Conservation (phyloP, 64 coral and sea anemone genomes). For the Orbicella faveolata region DNA sequence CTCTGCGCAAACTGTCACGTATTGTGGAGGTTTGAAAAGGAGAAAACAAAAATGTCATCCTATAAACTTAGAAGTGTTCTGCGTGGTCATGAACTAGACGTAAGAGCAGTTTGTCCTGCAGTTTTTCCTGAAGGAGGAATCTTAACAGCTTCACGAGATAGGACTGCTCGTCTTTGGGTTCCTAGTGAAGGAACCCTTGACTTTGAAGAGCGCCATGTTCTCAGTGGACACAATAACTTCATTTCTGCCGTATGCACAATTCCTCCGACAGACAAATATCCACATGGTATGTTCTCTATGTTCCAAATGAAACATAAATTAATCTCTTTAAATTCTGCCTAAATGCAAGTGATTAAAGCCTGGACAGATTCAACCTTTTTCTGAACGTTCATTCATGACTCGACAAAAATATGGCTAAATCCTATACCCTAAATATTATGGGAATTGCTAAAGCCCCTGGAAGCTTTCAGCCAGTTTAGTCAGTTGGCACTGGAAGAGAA, state of each 20-base stretch:
- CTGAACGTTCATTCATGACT: not conserved
- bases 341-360: too few relatives aligned
- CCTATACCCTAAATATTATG: too few relatives aligned
- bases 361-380: too few relatives aligned
- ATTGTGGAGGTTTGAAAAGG: not conserved
- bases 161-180: constrained; percentile 88
- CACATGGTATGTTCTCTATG: constrained; percentile 69
- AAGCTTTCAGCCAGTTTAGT: too few relatives aligned
- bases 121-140: constrained; percentile 80
- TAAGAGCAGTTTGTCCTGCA: constrained; percentile 82
- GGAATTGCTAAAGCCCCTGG: too few relatives aligned
- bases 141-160: constrained; percentile 80
- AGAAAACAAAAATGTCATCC: constrained; percentile 46
- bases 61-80: constrained; percentile 89
- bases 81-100: constrained; percentile 92
- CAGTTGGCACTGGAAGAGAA: too few relatives aligned
- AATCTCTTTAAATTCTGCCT: too few relatives aligned
- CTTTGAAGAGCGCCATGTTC: constrained; percentile 86
- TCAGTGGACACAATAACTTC: constrained; percentile 90
- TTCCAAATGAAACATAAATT: not conserved
- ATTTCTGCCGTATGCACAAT: constrained; percentile 94
- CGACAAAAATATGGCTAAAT: not conserved
- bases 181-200: constrained; percentile 44
- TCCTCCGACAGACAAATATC: constrained; percentile 77
- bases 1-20: not conserved